These are phyloP conservation scores for Nipponacmea schrenckii DNA, from an alignment of 2,888 invertebrate species.

Conservation along the genomic window DNA sequence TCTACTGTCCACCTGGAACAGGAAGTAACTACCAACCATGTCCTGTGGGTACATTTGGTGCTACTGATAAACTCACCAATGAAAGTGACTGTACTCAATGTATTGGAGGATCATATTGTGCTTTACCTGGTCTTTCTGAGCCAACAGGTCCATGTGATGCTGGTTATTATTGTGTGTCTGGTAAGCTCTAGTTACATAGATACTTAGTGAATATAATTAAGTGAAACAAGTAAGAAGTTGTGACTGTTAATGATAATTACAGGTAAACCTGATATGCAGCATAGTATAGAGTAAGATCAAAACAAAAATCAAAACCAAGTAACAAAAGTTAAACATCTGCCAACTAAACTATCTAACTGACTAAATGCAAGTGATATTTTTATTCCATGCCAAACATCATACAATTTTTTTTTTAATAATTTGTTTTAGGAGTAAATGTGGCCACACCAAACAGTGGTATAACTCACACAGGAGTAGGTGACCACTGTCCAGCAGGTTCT, in stretches of 20 bases:
- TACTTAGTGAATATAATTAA: too few species aligned
- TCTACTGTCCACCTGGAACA: conserved; percentile 55
- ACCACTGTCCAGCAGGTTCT: conserved; percentile 57
- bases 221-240: too few species aligned
- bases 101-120: conserved; percentile 60
- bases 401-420: neutral
- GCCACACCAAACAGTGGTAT: conserved; percentile 46
- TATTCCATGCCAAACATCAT: too few species aligned
- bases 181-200: conserved; percentile 27
- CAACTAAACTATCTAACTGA: too few species aligned
- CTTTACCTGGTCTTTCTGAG: conserved; percentile 49
- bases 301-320: too few species aligned
- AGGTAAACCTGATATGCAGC: too few species aligned
- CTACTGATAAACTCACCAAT: conserved; percentile 46
- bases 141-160: conserved; percentile 54
- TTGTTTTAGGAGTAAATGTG: conserved; percentile 54
- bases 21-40: conserved; percentile 52
- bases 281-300: too few species aligned
- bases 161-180: conserved; percentile 61
- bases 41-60: conserved; percentile 62
- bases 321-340: too few species aligned
- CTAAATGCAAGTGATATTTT: too few species aligned
- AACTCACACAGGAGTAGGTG: conserved; percentile 54
- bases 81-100: conserved; percentile 58
- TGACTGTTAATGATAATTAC: too few species aligned